phyloP scores from a whole-genome alignment of 2,113 vertebrate genomes.

The Misgurnus mizolepis region DNA sequence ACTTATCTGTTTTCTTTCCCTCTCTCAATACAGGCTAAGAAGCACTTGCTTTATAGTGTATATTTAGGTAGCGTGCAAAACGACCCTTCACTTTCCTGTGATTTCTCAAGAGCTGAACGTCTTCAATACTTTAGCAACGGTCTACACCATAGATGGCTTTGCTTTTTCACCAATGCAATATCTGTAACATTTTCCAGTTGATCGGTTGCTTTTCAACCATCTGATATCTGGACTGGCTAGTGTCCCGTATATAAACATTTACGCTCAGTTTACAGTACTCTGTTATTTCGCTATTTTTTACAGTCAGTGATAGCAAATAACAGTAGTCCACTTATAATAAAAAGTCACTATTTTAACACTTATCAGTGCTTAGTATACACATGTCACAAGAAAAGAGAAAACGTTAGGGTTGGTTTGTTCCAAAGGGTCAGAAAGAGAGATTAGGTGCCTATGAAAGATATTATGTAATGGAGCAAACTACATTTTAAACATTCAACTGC shows the following conservation, averaged over 20 bases:
- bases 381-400: not conserved
- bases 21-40: not conserved
- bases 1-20: not conserved
- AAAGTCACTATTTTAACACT: not conserved
- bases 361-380: conserved; percentile 1
- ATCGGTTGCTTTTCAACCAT: conserved; percentile 20
- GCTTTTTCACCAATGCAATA: conserved; percentile 1
- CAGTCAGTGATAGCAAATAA: conserved; percentile 2
- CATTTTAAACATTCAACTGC: too few relatives aligned
- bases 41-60: not conserved
- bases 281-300: conserved; percentile 18
- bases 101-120: not conserved
- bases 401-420: not conserved
- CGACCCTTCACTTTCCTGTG: not conserved
- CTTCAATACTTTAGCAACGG: not conserved
- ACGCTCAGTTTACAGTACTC: not conserved
- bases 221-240: conserved; percentile 31
- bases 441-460: not conserved
- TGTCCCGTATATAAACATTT: conserved; percentile 43
- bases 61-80: conserved; percentile 24
- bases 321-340: not conserved
- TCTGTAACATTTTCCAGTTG: conserved; percentile 52
- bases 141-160: conserved; percentile 25
- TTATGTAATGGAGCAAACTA: not conserved
- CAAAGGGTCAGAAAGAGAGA: not conserved